A percentile compares a stretch with the other conserved stretches of the same genome.
These are phyloP conservation scores for Blera fallax DNA, from an alignment of 2,888 invertebrate species.

Conservation along the genomic window DNA sequence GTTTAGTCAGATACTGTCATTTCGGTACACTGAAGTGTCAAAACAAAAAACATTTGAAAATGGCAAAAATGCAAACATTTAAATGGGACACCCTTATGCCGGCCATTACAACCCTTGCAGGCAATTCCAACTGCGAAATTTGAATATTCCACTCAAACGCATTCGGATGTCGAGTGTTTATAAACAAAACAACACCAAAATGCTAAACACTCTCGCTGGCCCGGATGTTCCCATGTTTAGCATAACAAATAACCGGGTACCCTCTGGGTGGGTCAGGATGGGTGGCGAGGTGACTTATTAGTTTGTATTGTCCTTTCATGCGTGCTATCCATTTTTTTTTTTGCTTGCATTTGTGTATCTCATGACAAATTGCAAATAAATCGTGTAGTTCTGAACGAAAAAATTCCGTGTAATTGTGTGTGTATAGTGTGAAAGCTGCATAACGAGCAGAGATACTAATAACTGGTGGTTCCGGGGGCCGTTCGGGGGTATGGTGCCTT, in stretches of 20 bases:
- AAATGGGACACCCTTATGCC: neutral
- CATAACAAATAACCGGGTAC: constrained; percentile 31
- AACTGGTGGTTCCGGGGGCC: neutral
- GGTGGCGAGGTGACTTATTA: constrained; percentile 26
- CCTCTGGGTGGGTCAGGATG: neutral
- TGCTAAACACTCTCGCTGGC: constrained; percentile 43
- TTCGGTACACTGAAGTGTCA: constrained; percentile 45
- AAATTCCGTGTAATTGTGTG: constrained; percentile 38
- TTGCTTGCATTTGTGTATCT: constrained; percentile 43
- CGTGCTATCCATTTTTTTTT: constrained; percentile 8
- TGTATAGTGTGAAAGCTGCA: neutral
- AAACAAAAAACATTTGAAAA: constrained; percentile 25
- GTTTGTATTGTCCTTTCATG: constrained; percentile 20
- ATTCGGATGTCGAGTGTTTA: constrained; percentile 25
- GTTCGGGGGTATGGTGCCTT: constrained; percentile 8
- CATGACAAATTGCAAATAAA: constrained; percentile 57
- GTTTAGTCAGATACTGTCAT: constrained; percentile 51
- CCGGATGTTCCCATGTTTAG: constrained; percentile 23
- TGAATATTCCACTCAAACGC: constrained; percentile 50
- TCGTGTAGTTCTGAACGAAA: constrained; percentile 23
- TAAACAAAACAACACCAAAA: constrained; percentile 56
- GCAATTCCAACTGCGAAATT: constrained; percentile 24
- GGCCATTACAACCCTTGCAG: constrained; percentile 7
- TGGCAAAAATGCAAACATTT: constrained; percentile 34
- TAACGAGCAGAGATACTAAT: constrained; percentile 55